Conservation (phyloP, 2,797 vertebrate genomes). For the Anabas testudineus region DNA sequence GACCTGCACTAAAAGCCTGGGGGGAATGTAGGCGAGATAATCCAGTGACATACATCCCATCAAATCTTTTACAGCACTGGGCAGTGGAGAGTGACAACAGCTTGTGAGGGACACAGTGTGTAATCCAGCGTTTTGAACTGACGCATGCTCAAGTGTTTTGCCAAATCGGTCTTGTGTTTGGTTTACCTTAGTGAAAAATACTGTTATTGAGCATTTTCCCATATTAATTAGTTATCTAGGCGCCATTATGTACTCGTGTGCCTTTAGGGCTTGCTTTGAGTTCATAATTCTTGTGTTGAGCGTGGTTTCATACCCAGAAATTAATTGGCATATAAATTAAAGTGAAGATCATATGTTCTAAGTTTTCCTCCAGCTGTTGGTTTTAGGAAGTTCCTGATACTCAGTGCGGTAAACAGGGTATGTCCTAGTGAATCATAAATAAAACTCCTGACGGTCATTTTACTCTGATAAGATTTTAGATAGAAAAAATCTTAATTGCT, state of each 20-base stretch:
- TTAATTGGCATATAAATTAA: slow-evolving; percentile 22
- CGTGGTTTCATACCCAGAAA: slow-evolving; percentile 18
- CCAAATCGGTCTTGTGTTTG: slow-evolving; percentile 15
- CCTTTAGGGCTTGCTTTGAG: slow-evolving; percentile 18
- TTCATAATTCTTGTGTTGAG: slow-evolving; percentile 26
- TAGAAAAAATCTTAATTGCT: slow-evolving; percentile 52
- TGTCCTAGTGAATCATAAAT: background rate
- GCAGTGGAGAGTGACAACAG: slow-evolving; percentile 56
- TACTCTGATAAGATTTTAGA: slow-evolving; percentile 23
- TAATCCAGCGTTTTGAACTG: too few species aligned
- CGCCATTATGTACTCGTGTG: slow-evolving; percentile 15
- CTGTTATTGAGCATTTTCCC: slow-evolving; percentile 21
- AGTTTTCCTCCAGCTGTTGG: slow-evolving; percentile 11
- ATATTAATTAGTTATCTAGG: slow-evolving; percentile 25
- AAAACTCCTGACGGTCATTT: slow-evolving; percentile 20
- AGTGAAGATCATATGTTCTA: slow-evolving; percentile 12
- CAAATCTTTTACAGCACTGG: slow-evolving; percentile 67
- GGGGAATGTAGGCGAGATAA: slow-evolving; percentile 71
- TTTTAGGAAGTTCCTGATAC: background rate
- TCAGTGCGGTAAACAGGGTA: background rate
- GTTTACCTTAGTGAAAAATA: slow-evolving; percentile 12
- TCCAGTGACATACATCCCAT: slow-evolving; percentile 75
- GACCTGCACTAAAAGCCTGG: slow-evolving; percentile 66
- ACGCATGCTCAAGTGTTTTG: slow-evolving; percentile 32
- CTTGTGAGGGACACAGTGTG: slow-evolving; percentile 23